Conservation (phyloP, 2,888 invertebrate species). For the Amphipoea oculea region DNA sequence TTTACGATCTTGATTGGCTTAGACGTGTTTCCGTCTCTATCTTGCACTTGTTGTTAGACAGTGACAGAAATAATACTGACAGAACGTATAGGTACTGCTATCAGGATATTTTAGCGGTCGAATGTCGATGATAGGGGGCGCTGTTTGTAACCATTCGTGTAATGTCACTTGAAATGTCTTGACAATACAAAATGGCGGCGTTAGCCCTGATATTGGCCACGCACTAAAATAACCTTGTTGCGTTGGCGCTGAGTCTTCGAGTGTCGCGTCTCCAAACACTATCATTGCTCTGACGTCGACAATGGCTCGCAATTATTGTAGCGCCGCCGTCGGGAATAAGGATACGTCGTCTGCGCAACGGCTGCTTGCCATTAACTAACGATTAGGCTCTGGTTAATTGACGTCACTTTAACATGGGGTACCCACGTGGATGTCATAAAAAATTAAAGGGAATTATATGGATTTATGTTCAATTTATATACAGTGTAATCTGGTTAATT, state of each 20-base stretch:
- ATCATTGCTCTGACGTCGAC: slow-evolving; percentile 70
- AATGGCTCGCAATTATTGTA: slow-evolving; percentile 74
- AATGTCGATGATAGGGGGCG: background rate
- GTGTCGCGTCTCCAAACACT: slow-evolving; percentile 42
- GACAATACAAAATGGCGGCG: background rate
- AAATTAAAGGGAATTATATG: background rate
- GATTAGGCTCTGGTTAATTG: slow-evolving; percentile 70
- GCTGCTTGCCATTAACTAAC: slow-evolving; percentile 63
- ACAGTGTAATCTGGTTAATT: no score
- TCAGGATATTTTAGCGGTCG: background rate
- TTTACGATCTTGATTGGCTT: background rate
- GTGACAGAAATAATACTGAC: background rate
- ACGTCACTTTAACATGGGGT: slow-evolving; percentile 40
- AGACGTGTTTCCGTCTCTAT: background rate
- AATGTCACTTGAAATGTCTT: background rate
- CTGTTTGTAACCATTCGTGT: background rate
- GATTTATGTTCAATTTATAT: background rate
- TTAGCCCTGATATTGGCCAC: background rate
- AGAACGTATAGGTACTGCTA: no score
- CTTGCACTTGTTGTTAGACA: background rate
- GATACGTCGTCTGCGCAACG: slow-evolving; percentile 76
- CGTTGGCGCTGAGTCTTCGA: background rate
- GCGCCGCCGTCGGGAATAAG: slow-evolving; percentile 78
- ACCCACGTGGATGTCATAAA: slow-evolving; percentile 14
- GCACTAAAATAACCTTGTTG: background rate